Percentiles rank a stretch among this genome's conserved stretches.
Evolutionary conservation across 2,888 invertebrate genomes (phyloP).

Genomic region (Orchesella flavescens): DNA sequence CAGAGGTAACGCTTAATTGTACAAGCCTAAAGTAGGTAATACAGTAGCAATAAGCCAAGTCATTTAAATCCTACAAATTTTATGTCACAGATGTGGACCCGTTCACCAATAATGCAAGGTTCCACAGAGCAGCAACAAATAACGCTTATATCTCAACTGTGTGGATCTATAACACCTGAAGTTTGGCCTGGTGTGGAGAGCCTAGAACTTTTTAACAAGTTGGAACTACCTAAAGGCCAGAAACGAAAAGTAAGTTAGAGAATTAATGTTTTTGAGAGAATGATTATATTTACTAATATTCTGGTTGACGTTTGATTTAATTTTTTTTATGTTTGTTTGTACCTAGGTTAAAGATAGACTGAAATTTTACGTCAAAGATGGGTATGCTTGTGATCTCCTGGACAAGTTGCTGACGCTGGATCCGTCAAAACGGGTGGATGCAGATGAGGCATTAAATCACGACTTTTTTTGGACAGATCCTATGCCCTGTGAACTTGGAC

Average conservation of each 20-base stretch:
- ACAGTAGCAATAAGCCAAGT: too few relatives aligned
- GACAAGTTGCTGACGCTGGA: constrained; percentile 94
- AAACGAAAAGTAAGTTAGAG: constrained; percentile 80
- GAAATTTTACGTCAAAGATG: constrained; percentile 91
- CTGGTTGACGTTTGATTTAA: too few relatives aligned
- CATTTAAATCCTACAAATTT: not conserved
- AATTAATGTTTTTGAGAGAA: constrained; percentile 7
- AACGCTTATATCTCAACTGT: constrained; percentile 93
- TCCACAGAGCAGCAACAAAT: constrained; percentile 97
- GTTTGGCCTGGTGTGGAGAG: constrained; percentile 95
- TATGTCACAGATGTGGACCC: constrained; percentile 89
- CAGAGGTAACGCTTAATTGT: constrained; percentile 81
- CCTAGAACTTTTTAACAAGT: constrained; percentile 89
- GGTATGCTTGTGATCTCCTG: constrained; percentile 92
- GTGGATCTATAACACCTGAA: constrained; percentile 94
- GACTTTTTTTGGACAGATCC: constrained; percentile 99
- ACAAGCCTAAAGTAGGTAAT: not conserved
- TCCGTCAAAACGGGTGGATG: constrained; percentile 89
- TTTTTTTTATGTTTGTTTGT: constrained; percentile 46
- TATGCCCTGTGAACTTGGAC: constrained; percentile 91
- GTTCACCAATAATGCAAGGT: constrained; percentile 93
- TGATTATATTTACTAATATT: too few relatives aligned
- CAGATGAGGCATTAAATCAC: constrained; percentile 95
- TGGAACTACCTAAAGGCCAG: constrained; percentile 90
- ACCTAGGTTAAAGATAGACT: constrained; percentile 84